Evolutionary conservation across 2,888 invertebrate genomes (phyloP).

Genomic region (Polydrusus pterygomalis): DNA sequence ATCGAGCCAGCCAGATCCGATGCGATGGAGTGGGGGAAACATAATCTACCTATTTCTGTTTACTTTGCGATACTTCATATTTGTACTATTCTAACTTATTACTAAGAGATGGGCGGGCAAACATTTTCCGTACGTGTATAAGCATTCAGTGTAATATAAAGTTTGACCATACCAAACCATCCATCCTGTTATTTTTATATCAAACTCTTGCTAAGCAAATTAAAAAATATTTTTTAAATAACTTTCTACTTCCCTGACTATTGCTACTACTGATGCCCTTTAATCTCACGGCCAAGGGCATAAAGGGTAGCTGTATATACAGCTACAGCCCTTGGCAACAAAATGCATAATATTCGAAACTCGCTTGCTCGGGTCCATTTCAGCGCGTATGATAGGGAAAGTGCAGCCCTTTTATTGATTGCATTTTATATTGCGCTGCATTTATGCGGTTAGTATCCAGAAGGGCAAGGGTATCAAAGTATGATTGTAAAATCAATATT

Average conservation of each 20-base stretch:
- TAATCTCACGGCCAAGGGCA: conserved; percentile 50
- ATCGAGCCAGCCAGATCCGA: too few species aligned
- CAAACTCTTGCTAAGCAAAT: too few species aligned
- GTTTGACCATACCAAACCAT: too few species aligned
- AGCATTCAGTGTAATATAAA: too few species aligned
- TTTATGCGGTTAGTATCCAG: conserved; percentile 37
- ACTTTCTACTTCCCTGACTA: conserved; percentile 25
- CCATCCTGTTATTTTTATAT: too few species aligned
- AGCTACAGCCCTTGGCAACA: conserved; percentile 38
- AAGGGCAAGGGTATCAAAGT: conserved; percentile 39
- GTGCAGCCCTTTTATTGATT: conserved; percentile 51
- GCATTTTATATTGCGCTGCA: conserved; percentile 41
- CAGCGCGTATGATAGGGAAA: conserved; percentile 44
- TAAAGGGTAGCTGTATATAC: conserved; percentile 33
- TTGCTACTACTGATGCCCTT: conserved; percentile 23
- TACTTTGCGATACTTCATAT: too few species aligned
- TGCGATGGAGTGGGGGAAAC: too few species aligned
- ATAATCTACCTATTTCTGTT: too few species aligned
- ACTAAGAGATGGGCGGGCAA: too few species aligned
- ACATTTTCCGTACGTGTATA: too few species aligned
- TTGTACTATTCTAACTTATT: too few species aligned
- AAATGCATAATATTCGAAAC: conserved; percentile 45
- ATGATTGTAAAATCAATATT: conserved; percentile 36
- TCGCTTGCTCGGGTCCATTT: conserved; percentile 28
- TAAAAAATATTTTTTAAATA: too few species aligned